phyloP scores from a whole-genome alignment of 2,113 vertebrate genomes.

The Hyla sarda region DNA sequence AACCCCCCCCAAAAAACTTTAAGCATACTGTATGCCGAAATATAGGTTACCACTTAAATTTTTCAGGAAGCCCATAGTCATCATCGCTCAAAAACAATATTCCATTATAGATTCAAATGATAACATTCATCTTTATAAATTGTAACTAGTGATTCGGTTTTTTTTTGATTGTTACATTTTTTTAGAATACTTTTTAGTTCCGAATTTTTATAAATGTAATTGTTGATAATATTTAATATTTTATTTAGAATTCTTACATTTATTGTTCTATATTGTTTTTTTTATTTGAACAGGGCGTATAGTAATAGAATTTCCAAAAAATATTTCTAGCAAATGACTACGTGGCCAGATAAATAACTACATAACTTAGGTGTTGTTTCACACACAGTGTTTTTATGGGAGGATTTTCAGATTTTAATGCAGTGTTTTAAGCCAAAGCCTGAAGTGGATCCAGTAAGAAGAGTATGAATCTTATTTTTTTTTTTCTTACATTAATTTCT shows the following conservation, averaged over 20 bases:
- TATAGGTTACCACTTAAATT: no score
- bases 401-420: no score
- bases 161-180: no score
- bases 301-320: not conserved
- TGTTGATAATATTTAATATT: not conserved
- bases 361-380: no score
- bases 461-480: no score
- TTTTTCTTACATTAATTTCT: no score
- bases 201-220: not conserved
- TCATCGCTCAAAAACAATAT: not conserved
- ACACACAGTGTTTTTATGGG: no score
- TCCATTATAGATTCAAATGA: not conserved
- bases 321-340: not conserved
- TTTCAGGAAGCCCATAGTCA: not conserved
- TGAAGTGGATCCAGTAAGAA: no score
- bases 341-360: not conserved
- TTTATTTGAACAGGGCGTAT: not conserved
- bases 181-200: no score
- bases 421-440: no score
- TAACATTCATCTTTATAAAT: not conserved
- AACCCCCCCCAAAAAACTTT: no score
- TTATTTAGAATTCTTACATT: not conserved
- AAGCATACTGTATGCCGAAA: not conserved
- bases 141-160: no score
- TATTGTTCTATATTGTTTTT: not conserved